phyloP scores from a whole-genome alignment of 1,140 invertebrate genomes.

The Trichomalopsis sarcophagae region DNA sequence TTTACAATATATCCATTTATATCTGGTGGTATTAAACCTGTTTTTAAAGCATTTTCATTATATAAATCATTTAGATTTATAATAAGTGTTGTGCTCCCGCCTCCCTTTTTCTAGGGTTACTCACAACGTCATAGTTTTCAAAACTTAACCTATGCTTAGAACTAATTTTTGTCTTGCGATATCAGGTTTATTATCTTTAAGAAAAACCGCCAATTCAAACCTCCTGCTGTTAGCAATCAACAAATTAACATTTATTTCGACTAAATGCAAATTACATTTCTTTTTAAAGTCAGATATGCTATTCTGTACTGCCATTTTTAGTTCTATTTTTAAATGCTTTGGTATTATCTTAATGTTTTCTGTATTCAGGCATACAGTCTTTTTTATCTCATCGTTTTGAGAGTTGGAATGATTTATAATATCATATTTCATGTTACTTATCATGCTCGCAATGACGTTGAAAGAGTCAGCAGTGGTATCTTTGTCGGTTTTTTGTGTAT shows the following conservation, averaged over 20 bases:
- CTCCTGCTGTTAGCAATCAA: background rate
- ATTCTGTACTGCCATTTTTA: background rate
- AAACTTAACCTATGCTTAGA: background rate
- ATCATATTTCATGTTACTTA: no score
- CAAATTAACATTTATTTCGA: background rate
- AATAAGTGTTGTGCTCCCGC: background rate
- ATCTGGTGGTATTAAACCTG: no score
- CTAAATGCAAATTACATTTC: background rate
- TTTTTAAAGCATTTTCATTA: no score
- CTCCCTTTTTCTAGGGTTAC: background rate
- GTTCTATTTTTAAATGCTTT: background rate
- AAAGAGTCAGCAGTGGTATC: no score
- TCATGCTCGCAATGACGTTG: no score
- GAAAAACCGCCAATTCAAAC: background rate
- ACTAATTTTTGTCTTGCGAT: constrained; percentile 7
- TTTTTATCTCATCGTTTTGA: background rate
- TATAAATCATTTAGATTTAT: background rate
- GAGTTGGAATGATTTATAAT: background rate
- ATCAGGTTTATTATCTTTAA: background rate
- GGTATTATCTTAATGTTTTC: background rate
- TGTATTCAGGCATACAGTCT: background rate
- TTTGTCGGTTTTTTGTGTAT: no score
- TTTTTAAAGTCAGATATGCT: background rate
- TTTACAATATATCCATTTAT: no score
- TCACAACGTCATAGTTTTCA: background rate